Base-by-base conservation (phyloP, 2,888 invertebrate species). In the Trichopoda pennipes region DNA sequence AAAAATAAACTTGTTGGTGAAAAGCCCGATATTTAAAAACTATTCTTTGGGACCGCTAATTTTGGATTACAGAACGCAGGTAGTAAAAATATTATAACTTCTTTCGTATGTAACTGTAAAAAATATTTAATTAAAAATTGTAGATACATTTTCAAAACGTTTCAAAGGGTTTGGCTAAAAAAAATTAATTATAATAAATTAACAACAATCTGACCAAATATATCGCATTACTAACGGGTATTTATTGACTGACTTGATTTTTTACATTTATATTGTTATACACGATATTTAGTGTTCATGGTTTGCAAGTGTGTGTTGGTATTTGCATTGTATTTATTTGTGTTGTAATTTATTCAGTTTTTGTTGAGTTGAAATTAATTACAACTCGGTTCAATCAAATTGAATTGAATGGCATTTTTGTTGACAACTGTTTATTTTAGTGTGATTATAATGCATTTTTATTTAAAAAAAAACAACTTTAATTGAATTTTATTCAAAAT, bases 301-400 rank as follows among this genome's bases (percentile, higher is more conserved):
- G 38, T 0, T 8, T 21, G 38, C n/a, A 23, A 66, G 19, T 16
- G 38, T 55, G 17, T 35, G 53, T 72, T 9, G 35, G 44, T 32
- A 3, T 17, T 17, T 49, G 1, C 10, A 49, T 49, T 72, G 61
- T 60, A 28, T 23, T 23, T 64, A 56, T 69, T 73, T 77, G 51
- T 77, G 69, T 77, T 78, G 73, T 81, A 81, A 81, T 81, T 74
- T 81, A 81, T 81, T 81, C 81, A 78, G 69, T 74, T 80, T 55
- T 63, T 80, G 72, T 82, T 75, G 80, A 77, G 69, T 69, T 73
- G 64, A 82, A 84, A 84, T 82, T 80, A 84, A 82, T 84, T 84
- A 80, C 84, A 80, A 69, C 56, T 70, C 74, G 69, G 80, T 84
- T 81, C 84, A 84, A 84, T 84, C 80, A 58, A 77, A 83, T 77